Evolutionary conservation across 2,888 invertebrate species (phyloP).

Genomic region (Xestia rhomboidea): DNA sequence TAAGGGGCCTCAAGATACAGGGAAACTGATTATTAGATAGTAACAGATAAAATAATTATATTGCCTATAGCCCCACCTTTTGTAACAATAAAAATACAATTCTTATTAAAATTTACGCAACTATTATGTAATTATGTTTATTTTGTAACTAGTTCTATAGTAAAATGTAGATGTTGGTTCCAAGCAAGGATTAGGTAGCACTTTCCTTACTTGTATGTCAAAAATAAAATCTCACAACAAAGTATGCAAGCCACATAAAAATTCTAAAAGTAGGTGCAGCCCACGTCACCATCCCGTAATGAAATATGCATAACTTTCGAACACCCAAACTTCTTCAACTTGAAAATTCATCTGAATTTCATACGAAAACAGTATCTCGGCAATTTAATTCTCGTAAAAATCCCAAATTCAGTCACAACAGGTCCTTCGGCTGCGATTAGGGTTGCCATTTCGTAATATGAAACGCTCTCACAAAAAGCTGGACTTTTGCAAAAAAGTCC

Average conservation of each 20-base stretch:
- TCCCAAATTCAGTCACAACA: constrained; percentile 35
- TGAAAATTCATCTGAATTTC: constrained; percentile 51
- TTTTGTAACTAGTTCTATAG: not conserved
- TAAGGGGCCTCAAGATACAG: not conserved
- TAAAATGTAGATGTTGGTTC: not conserved
- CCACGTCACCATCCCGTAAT: not conserved
- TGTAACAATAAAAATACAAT: not conserved
- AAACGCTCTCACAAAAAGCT: not conserved
- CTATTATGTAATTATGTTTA: not conserved
- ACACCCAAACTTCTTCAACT: constrained; percentile 20
- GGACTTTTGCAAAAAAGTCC: not conserved
- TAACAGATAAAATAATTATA: not conserved
- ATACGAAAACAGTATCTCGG: constrained; percentile 46
- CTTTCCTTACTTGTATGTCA: no score
- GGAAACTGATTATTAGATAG: not conserved
- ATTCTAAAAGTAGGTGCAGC: constrained; percentile 2
- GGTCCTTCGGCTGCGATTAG: not conserved
- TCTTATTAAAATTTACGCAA: not conserved
- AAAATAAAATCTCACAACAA: constrained; percentile 11
- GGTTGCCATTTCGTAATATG: constrained; percentile 3
- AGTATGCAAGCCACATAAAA: not conserved
- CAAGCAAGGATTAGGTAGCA: not conserved
- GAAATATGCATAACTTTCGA: constrained; percentile 26
- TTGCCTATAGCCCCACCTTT: no score
- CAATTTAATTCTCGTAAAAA: constrained; percentile 50